Percentiles rank a stretch among this genome's conserved stretches.
Evolutionary conservation across 2,888 invertebrate species (phyloP).

Genomic region (Andrena trimmerana): DNA sequence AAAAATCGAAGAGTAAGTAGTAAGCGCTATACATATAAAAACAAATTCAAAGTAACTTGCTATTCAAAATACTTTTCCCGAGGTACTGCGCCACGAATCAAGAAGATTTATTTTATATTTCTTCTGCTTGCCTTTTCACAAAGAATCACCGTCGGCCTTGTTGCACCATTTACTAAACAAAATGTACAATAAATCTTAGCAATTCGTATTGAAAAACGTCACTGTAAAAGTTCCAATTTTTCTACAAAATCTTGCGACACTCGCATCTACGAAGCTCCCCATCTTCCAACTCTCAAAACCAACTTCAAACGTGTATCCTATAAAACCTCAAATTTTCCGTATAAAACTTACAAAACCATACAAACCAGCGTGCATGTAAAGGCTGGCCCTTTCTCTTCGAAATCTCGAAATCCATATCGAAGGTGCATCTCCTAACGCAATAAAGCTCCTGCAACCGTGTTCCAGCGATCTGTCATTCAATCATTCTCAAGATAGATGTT

Average conservation of each 20-base stretch:
- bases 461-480: not conserved
- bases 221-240: not conserved
- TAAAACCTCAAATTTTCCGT: not conserved
- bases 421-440: not conserved
- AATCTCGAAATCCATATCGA: constrained; percentile 22
- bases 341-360: not conserved
- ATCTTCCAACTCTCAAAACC: no score
- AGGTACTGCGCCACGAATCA: no score
- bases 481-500: not conserved
- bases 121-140: no score
- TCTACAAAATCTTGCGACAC: not conserved
- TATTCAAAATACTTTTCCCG: no score
- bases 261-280: not conserved
- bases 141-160: no score
- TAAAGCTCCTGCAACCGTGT: not conserved
- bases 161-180: no score
- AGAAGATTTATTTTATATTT: no score
- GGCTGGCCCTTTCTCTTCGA: not conserved
- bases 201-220: not conserved
- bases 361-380: not conserved
- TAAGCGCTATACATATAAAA: no score
- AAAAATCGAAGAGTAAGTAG: no score
- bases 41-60: no score
- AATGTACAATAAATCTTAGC: not conserved
- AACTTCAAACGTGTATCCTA: not conserved